These are phyloP conservation scores for Nicator chloris DNA, from an alignment of 2,113 vertebrate species.

Conservation along the genomic window DNA sequence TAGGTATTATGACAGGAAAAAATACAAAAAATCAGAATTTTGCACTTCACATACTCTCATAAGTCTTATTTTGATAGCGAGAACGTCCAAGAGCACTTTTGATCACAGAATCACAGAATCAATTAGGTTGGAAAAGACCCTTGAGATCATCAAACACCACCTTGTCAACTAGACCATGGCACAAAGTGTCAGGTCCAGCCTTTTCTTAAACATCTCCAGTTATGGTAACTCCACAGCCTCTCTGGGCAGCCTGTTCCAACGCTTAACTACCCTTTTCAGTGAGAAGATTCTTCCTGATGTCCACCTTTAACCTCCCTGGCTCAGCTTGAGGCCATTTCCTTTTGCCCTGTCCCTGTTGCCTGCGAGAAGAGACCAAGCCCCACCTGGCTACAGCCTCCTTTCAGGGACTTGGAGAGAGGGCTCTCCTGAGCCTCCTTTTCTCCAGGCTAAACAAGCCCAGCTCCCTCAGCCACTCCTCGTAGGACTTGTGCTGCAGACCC, in stretches of 20 bases:
- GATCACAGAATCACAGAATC: neutral
- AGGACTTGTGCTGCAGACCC: neutral
- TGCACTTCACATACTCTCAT: neutral
- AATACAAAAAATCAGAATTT: neutral
- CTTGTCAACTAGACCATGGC: neutral
- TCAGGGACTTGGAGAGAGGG: neutral
- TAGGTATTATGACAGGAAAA: neutral
- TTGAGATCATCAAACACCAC: neutral
- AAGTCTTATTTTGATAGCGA: neutral
- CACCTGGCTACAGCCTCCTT: neutral
- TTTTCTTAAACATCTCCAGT: neutral
- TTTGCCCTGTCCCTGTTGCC: neutral
- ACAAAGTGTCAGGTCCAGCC: neutral
- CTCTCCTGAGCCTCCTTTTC: neutral
- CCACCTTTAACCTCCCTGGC: accelerated
- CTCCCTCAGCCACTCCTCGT: neutral
- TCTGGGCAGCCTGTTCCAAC: no score
- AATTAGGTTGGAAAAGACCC: neutral
- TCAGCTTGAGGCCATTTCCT: neutral
- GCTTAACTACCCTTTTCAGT: no score
- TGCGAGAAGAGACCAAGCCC: neutral
- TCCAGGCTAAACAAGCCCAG: neutral
- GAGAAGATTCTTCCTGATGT: neutral
- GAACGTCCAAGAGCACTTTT: neutral
- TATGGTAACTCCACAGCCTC: neutral